These are phyloP conservation scores for Gymnogyps californianus DNA, from an alignment of 2,113 vertebrate species.

Conservation along the genomic window DNA sequence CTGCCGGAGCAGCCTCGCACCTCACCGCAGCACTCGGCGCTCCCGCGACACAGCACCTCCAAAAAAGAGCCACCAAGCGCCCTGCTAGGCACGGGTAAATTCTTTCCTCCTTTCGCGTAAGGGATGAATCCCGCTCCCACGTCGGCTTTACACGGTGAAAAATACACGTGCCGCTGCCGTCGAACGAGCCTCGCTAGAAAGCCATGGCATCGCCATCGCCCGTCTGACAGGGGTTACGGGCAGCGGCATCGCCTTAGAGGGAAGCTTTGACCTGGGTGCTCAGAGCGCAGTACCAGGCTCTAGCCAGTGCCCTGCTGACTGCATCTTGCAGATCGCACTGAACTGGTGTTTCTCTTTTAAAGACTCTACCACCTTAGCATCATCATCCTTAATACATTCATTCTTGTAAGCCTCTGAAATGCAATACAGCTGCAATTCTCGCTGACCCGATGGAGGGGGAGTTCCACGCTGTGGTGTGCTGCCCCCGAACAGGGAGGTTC, in stretches of 20 bases:
- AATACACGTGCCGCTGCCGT: neutral
- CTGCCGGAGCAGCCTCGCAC: accelerated
- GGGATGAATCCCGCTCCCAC: neutral
- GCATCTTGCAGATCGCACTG: neutral
- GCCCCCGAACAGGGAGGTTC: neutral
- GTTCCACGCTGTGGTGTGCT: neutral
- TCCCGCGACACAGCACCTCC: neutral
- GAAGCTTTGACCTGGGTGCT: neutral
- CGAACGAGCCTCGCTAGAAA: neutral
- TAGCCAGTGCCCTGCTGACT: neutral
- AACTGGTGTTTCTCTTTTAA: neutral
- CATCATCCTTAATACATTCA: neutral
- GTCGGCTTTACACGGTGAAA: neutral
- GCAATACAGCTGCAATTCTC: neutral
- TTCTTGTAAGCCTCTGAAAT: neutral
- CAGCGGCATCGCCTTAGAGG: neutral
- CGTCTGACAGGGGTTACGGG: accelerated
- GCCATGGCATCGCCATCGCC: accelerated
- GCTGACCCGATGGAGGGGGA: neutral
- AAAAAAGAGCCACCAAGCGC: neutral
- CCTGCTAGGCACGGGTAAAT: neutral
- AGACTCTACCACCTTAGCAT: neutral
- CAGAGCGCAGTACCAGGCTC: neutral
- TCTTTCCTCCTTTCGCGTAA: too few relatives aligned
- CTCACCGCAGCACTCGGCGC: accelerated